A percentile compares a stretch with the other conserved stretches of the same genome.
These are phyloP conservation scores for Laothoe populi DNA, from an alignment of 2,888 invertebrate genomes.

Conservation along the genomic window DNA sequence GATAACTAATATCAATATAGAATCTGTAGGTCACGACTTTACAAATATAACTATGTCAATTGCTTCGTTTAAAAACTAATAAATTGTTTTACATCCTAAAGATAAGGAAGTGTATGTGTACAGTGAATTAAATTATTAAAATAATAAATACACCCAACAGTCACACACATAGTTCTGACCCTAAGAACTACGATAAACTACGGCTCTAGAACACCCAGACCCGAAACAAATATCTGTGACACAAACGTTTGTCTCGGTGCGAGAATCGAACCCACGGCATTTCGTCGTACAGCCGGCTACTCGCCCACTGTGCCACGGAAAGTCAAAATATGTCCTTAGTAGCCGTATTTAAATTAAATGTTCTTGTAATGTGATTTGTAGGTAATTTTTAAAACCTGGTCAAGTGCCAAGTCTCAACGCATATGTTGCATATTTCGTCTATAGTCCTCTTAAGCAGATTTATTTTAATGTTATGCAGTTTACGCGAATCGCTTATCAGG, in stretches of 20 bases:
- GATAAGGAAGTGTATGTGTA: background rate
- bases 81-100: background rate
- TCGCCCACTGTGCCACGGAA: too few species aligned
- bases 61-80: background rate
- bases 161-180: background rate
- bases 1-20: too few species aligned
- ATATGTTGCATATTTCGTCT: background rate
- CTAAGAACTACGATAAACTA: too few species aligned
- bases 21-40: background rate
- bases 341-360: too few species aligned
- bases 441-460: background rate
- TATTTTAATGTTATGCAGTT: background rate
- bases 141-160: background rate
- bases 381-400: slow-evolving; percentile 8
- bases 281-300: too few species aligned
- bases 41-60: background rate
- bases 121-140: background rate
- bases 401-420: slow-evolving; percentile 7
- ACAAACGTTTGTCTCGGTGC: too few species aligned
- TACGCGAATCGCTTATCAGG: background rate
- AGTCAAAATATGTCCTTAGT: too few species aligned
- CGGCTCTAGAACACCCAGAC: too few species aligned
- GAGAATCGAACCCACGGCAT: too few species aligned
- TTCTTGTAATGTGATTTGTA: too few species aligned
- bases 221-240: too few species aligned